phyloP scores from a whole-genome alignment of 2,888 invertebrate species.

The Euzophera pinguis region DNA sequence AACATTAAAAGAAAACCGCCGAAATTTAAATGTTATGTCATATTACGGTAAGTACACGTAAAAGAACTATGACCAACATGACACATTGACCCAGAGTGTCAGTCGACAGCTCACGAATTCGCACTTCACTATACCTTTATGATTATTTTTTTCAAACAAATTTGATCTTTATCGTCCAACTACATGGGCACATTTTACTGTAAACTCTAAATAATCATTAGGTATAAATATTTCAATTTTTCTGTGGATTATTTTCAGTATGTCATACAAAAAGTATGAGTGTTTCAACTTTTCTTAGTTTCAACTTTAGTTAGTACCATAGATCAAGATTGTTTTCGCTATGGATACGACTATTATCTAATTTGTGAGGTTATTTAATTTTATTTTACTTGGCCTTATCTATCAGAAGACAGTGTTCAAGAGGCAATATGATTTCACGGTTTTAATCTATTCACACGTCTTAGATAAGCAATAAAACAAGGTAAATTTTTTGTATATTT shows the following conservation, averaged over 20 bases:
- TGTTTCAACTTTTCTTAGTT: too few species aligned
- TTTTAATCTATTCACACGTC: too few species aligned
- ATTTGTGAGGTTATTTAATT: too few species aligned
- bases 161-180: not conserved
- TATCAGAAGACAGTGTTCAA: too few species aligned
- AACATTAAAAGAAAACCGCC: not conserved
- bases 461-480: too few species aligned
- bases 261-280: not conserved
- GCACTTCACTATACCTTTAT: not conserved
- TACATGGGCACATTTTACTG: not conserved
- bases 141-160: not conserved
- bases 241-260: not conserved
- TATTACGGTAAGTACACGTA: constrained; percentile 2
- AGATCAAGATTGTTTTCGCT: too few species aligned
- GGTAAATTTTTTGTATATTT: too few species aligned
- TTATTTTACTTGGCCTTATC: too few species aligned
- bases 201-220: not conserved
- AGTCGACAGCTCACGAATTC: constrained; percentile 4
- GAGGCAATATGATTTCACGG: too few species aligned
- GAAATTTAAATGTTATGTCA: constrained; percentile 8
- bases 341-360: too few species aligned
- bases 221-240: not conserved
- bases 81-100: constrained; percentile 5
- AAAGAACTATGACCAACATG: constrained; percentile 1
- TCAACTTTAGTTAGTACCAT: too few species aligned